Evolutionary conservation across 2,888 invertebrate species (phyloP).

Genomic region (Xestia rhomboidea): DNA sequence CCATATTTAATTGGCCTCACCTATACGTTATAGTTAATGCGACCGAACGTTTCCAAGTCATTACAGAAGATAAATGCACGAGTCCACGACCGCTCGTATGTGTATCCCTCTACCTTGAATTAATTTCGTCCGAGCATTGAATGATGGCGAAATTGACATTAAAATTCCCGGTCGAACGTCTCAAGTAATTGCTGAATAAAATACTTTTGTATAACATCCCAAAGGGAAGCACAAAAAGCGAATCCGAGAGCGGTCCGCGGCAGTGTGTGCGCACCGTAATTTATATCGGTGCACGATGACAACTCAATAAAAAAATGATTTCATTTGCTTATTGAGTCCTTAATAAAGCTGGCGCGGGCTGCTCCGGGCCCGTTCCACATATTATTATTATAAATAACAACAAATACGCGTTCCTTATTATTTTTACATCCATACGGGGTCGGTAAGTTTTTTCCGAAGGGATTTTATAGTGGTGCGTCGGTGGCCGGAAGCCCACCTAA

Average conservation of each 20-base stretch:
- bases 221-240: constrained; percentile 88
- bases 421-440: constrained; percentile 76
- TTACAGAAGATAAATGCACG: constrained; percentile 85
- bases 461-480: constrained; percentile 66
- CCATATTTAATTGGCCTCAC: constrained; percentile 85
- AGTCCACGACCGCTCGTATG: constrained; percentile 72
- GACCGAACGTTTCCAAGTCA: constrained; percentile 84
- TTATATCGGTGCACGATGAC: constrained; percentile 89
- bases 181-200: constrained; percentile 90
- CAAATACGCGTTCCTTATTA: constrained; percentile 83
- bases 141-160: constrained; percentile 90
- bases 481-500: constrained; percentile 83
- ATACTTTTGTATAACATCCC: constrained; percentile 89
- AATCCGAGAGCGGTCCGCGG: constrained; percentile 75
- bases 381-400: constrained; percentile 86
- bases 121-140: constrained; percentile 88
- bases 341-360: constrained; percentile 87
- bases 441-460: constrained; percentile 74
- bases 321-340: constrained; percentile 91
- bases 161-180: constrained; percentile 88
- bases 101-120: constrained; percentile 81
- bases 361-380: constrained; percentile 80
- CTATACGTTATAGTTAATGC: constrained; percentile 84
- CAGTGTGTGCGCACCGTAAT: constrained; percentile 84
- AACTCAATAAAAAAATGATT: constrained; percentile 91